These are phyloP conservation scores for Alsophila aescularia DNA, from an alignment of 2,888 invertebrate genomes.

Conservation along the genomic window DNA sequence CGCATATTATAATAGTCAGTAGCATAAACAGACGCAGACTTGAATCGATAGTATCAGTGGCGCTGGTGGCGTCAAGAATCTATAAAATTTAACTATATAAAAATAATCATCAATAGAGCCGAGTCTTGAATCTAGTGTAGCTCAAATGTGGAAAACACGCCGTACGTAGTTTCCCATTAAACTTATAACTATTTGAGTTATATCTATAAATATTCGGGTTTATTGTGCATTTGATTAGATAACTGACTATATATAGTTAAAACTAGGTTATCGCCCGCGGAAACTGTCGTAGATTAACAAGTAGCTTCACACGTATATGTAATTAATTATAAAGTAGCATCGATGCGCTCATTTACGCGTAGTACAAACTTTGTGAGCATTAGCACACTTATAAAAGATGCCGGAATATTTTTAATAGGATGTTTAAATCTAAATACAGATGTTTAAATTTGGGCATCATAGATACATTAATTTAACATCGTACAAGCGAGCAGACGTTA, in stretches of 20 bases:
- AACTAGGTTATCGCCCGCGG: slow-evolving; percentile 34
- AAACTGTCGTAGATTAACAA: slow-evolving; percentile 24
- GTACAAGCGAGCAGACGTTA: slow-evolving; percentile 32
- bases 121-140: no score
- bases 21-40: no score
- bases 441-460: slow-evolving; percentile 24
- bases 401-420: slow-evolving; percentile 27
- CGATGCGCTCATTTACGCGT: background rate
- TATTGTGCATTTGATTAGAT: background rate
- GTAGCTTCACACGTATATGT: slow-evolving; percentile 16
- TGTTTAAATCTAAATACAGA: slow-evolving; percentile 6
- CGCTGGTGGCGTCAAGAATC: no score
- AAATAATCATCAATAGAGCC: no score
- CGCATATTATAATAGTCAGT: no score
- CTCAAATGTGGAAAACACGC: no score
- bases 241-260: slow-evolving; percentile 6
- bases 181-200: no score
- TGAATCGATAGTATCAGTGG: no score
- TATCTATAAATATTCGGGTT: no score
- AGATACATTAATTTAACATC: slow-evolving; percentile 36
- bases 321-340: background rate
- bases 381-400: slow-evolving; percentile 19
- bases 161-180: no score
- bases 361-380: slow-evolving; percentile 5
- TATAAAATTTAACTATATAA: no score